Conservation (phyloP, 2,113 vertebrate genomes). For the Macheiramphus alcinus region DNA sequence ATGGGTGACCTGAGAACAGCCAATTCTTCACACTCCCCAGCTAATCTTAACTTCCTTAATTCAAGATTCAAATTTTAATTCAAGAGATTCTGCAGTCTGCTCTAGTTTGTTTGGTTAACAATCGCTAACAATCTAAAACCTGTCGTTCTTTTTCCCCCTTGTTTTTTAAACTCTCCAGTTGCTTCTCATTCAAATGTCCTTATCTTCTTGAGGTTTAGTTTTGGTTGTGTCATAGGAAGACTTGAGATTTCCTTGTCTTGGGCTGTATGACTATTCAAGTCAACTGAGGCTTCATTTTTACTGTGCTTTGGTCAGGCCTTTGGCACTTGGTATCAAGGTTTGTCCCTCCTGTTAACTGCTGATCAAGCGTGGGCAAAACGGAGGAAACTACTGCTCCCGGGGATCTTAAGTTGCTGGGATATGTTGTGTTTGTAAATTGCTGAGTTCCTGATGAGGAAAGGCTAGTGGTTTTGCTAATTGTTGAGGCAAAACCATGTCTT, state of each 20-base stretch:
- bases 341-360: neutral
- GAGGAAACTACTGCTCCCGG: neutral
- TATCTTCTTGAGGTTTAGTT: neutral
- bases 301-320: neutral
- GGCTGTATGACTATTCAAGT: neutral
- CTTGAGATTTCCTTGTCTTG: neutral
- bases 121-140: fast-evolving
- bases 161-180: neutral
- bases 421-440: neutral
- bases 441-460: neutral
- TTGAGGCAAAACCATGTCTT: neutral
- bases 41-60: neutral
- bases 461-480: neutral
- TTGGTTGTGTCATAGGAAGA: neutral
- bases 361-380: neutral
- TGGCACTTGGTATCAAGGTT: neutral
- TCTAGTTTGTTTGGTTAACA: neutral
- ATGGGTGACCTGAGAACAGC: neutral
- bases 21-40: neutral
- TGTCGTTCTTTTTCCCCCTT: neutral
- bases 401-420: neutral
- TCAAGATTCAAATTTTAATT: neutral
- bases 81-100: neutral
- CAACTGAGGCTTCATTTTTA: neutral
- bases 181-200: neutral